Evolutionary conservation across 2,888 invertebrate genomes (phyloP).

Genomic region (Pocota personata): DNA sequence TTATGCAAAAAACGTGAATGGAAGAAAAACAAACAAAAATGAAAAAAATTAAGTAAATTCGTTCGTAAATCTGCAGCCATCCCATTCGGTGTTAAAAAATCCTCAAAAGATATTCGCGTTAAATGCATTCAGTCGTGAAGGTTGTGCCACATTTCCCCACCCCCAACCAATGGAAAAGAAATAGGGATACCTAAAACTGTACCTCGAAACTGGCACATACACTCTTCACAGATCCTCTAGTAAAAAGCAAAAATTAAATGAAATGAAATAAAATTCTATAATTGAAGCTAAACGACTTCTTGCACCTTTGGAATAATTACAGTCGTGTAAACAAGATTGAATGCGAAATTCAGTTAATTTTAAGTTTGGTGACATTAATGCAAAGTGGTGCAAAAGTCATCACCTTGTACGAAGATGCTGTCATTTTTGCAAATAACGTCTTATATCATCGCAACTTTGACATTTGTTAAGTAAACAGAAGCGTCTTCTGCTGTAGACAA

Average conservation of each 20-base stretch:
- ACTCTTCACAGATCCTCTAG: too few relatives aligned
- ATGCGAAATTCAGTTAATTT: neutral
- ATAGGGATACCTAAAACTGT: neutral
- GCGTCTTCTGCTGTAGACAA: too few relatives aligned
- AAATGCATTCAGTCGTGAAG: slow-evolving; percentile 22
- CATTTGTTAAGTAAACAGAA: too few relatives aligned
- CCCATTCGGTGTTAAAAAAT: slow-evolving; percentile 36
- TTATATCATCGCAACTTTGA: too few relatives aligned
- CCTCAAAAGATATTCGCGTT: neutral
- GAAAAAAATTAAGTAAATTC: neutral
- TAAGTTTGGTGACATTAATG: neutral
- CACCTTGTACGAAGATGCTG: too few relatives aligned
- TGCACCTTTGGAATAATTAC: neutral
- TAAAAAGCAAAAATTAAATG: too few relatives aligned
- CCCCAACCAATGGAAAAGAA: neutral
- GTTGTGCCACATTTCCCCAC: neutral
- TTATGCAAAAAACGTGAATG: neutral
- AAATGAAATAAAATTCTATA: slow-evolving; percentile 2
- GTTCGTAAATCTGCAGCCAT: neutral
- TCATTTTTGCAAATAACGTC: too few relatives aligned
- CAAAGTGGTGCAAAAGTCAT: too few relatives aligned
- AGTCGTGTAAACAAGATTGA: neutral
- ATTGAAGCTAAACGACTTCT: slow-evolving; percentile 2
- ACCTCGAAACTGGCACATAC: neutral
- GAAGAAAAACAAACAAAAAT: too few relatives aligned